Percentiles rank a stretch among this genome's conserved stretches.
phyloP scores from a whole-genome alignment of 2,888 invertebrate species.

The Enoplolaimus lenunculus region DNA sequence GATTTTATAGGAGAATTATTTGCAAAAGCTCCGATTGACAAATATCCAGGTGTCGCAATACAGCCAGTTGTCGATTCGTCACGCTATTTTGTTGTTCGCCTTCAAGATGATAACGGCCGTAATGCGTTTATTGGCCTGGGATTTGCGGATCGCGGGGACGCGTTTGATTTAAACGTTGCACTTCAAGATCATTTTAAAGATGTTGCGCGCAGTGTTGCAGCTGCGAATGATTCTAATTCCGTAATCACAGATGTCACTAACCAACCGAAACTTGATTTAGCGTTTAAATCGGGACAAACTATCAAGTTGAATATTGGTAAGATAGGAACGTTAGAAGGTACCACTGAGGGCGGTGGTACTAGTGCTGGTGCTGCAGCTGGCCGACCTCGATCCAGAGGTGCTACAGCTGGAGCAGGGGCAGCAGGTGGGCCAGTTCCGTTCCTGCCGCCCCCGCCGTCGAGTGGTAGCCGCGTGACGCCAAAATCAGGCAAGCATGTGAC shows the following conservation, averaged over 20 bases:
- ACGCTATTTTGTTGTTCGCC: constrained; percentile 83
- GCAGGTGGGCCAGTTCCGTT: constrained; percentile 24
- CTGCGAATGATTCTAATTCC: constrained; percentile 27
- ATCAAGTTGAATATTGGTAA: constrained; percentile 84
- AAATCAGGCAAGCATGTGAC: constrained; percentile 1
- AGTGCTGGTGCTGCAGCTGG: neutral
- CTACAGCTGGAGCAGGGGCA: neutral
- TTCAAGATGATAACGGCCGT: constrained; percentile 77
- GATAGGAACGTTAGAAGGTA: neutral
- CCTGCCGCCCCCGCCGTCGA: constrained; percentile 23
- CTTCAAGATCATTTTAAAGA: constrained; percentile 90
- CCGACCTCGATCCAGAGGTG: neutral
- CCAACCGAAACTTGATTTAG: constrained; percentile 68
- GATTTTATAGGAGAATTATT: constrained; percentile 57
- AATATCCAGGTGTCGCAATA: constrained; percentile 81
- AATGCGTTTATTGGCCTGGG: constrained; percentile 87
- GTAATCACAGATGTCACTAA: constrained; percentile 46
- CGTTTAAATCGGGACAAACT: constrained; percentile 97
- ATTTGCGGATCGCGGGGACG: constrained; percentile 91
- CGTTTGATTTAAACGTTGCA: constrained; percentile 95
- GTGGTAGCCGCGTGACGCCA: constrained; percentile 26
- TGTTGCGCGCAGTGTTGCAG: constrained; percentile 24
- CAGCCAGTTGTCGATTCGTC: constrained; percentile 94
- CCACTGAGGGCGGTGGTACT: neutral
- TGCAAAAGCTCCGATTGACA: constrained; percentile 85